Percentiles rank a stretch among this genome's conserved stretches.
Evolutionary conservation across 2,888 invertebrate species (phyloP).

Genomic region (Meiosimyza platycephala): DNA sequence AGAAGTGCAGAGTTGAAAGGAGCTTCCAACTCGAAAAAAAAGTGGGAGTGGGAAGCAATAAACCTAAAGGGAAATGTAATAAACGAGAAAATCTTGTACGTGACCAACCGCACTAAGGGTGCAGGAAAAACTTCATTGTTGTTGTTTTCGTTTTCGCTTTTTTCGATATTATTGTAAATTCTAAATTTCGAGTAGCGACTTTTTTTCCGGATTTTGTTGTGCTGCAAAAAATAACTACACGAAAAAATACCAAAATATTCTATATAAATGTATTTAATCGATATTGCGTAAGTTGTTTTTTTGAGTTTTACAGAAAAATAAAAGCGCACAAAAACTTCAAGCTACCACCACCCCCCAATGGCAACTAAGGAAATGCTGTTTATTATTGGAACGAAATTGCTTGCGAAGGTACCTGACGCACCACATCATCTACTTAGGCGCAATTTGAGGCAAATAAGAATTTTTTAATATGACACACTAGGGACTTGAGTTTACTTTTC

Average conservation of each 20-base stretch:
- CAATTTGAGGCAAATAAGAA: conserved; percentile 59
- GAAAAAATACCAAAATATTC: conserved; percentile 35
- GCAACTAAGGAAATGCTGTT: background rate
- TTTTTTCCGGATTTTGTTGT: conserved; percentile 28
- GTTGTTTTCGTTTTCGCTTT: conserved; percentile 34
- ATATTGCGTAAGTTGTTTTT: conserved; percentile 42
- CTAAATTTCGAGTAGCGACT: conserved; percentile 10
- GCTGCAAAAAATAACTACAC: conserved; percentile 45
- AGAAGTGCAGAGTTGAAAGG: conserved; percentile 6
- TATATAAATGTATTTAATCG: conserved; percentile 45
- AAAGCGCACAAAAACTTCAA: conserved; percentile 36
- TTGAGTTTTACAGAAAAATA: conserved; percentile 36
- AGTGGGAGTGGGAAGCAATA: conserved; percentile 57
- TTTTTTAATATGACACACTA: conserved; percentile 58
- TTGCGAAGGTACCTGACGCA: background rate
- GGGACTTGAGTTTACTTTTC: conserved; percentile 49
- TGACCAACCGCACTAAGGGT: conserved; percentile 63
- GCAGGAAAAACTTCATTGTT: conserved; percentile 40
- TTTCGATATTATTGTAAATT: conserved; percentile 29
- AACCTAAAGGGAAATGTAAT: conserved; percentile 66
- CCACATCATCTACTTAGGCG: conserved; percentile 57
- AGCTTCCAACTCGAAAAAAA: background rate
- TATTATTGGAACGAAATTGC: background rate
- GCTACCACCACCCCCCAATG: conserved; percentile 19
- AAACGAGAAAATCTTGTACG: conserved; percentile 66